Conservation (phyloP, 1,140 invertebrate species). For the Danaus melanippus region DNA sequence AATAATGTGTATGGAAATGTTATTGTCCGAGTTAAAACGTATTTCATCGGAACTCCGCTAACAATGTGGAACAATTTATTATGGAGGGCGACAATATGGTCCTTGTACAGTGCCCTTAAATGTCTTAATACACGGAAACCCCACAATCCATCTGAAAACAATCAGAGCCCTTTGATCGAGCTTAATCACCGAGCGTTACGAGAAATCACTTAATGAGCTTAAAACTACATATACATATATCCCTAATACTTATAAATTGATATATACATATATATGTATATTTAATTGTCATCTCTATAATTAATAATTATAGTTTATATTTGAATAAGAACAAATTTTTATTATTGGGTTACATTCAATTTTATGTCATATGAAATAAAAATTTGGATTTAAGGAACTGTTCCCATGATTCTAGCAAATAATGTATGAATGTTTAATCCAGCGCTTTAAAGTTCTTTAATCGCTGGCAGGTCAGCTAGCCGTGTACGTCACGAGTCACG, state of each 20-base stretch:
- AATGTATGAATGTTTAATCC: no score
- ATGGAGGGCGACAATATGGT: slow-evolving; percentile 25
- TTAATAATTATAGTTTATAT: slow-evolving; percentile 1
- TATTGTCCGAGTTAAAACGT: slow-evolving; percentile 6
- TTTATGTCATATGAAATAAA: slow-evolving; percentile 6
- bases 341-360: neutral
- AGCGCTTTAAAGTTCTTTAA: slow-evolving; percentile 19
- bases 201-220: slow-evolving; percentile 62
- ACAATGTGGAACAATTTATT: slow-evolving; percentile 8
- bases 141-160: slow-evolving; percentile 48
- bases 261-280: neutral
- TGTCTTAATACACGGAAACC: slow-evolving; percentile 35
- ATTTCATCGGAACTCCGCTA: neutral
- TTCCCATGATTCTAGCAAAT: no score
- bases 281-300: slow-evolving; percentile 2
- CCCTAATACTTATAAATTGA: slow-evolving; percentile 13
- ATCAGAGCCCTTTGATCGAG: slow-evolving; percentile 49
- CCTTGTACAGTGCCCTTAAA: slow-evolving; percentile 21
- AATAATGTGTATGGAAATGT: slow-evolving; percentile 3
- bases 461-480: slow-evolving; percentile 10
- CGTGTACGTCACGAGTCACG: slow-evolving; percentile 18
- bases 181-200: slow-evolving; percentile 40
- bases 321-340: neutral
- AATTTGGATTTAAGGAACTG: slow-evolving; percentile 1
- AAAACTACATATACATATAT: no score